Conservation (phyloP, 2,113 vertebrate species). For the Myrmecobius fasciatus region DNA sequence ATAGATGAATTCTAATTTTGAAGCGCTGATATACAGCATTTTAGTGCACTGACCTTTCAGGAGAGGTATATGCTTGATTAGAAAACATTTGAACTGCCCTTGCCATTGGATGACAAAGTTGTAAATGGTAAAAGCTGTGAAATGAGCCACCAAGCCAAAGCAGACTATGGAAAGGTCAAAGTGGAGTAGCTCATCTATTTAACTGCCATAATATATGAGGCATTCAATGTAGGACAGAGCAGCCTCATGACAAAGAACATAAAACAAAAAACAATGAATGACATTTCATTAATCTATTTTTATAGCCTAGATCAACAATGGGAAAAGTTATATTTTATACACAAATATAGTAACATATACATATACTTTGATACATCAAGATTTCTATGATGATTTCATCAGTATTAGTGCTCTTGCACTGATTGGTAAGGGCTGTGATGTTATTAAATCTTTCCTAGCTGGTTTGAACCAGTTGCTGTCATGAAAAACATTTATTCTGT, state of each 20-base stretch:
- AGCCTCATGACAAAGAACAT: constrained; percentile 56
- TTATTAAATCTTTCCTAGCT: neutral
- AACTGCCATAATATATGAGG: constrained; percentile 63
- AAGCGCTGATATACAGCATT: constrained; percentile 62
- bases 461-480: neutral
- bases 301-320: constrained; percentile 2
- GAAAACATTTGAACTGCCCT: constrained; percentile 74
- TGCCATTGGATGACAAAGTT: constrained; percentile 48
- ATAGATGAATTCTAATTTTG: constrained; percentile 66
- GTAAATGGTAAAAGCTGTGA: constrained; percentile 72
- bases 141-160: constrained; percentile 63
- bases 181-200: constrained; percentile 66
- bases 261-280: constrained; percentile 59
- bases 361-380: neutral
- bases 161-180: constrained; percentile 76
- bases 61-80: constrained; percentile 74
- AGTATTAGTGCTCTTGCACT: neutral
- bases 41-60: constrained; percentile 72
- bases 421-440: neutral
- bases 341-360: neutral
- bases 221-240: constrained; percentile 54
- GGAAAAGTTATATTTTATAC: constrained; percentile 33
- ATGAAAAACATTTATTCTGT: neutral
- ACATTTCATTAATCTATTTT: constrained; percentile 45
- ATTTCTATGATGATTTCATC: neutral